Base-by-base conservation (phyloP, 2,113 vertebrate genomes). In the Pipa parva region DNA sequence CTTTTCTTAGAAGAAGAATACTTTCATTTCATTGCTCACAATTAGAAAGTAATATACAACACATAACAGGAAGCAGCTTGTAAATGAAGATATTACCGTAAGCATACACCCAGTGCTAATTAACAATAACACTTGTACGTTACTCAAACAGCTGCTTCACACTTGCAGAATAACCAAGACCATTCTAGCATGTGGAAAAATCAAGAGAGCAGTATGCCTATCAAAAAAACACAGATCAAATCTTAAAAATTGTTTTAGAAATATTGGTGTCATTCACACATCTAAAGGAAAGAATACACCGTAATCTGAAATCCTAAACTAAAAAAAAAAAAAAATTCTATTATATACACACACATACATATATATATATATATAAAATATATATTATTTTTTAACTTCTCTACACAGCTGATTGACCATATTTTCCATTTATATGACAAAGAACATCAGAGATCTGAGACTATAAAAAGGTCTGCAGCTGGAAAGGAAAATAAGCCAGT, bases 361-460 rank as follows among this genome's bases (percentile, higher is more conserved):
- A n/a, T n/a, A n/a, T n/a, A n/a, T n/a, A n/a, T n/a, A n/a, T n/a
- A n/a, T n/a, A n/a, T n/a, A n/a, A n/a, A n/a, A n/a, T n/a, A n/a
- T n/a, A n/a, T n/a, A n/a, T n/a, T n/a, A n/a, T n/a, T n/a, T n/a
- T n/a, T n/a, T 25, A n/a, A 27, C 17, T 17, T 29, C 5, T 20
- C 12, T 18, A 27, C 52, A 56, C 52, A 56, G 52, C 20, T 36
- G 55, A 18, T 58, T 58, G 55, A 13, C 12, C 28, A 58, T 15
- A 58, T 58, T 58, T 56, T 56, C 31, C 52, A 56, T 31, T 31
- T 31, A 33, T 58, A 22, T 13, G 55, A 22, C 55, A 58, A 56
- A 58, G 28, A 58, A 36, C 55, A 29, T 36, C 18, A 21, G 55
- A 21, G n/a, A 15, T 58, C 15, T 36, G 8, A 22, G 28, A 36